A percentile compares a stretch with the other conserved stretches of the same genome.
phyloP scores from a whole-genome alignment of 2,113 vertebrate genomes.

The Rhadina sibilatrix region DNA sequence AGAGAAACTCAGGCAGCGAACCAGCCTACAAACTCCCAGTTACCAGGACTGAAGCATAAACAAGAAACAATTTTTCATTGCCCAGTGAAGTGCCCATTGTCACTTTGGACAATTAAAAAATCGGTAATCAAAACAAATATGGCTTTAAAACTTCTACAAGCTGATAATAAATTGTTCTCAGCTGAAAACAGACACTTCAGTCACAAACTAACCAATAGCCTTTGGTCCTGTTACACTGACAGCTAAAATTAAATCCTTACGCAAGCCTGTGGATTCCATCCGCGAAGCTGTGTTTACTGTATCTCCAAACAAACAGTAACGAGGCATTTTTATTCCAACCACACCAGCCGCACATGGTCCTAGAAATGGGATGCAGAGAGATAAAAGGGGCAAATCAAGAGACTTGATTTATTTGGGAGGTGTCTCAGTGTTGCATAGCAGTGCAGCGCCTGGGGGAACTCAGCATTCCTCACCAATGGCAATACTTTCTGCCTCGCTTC shows the following conservation, averaged over 20 bases:
- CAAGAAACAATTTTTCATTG: neutral
- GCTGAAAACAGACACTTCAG: conserved; percentile 21
- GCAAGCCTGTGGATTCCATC: conserved; percentile 95
- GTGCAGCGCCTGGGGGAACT: neutral
- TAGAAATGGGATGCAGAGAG: conserved; percentile 33
- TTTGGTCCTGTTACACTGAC: neutral
- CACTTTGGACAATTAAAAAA: neutral
- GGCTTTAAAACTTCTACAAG: neutral
- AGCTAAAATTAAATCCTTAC: conserved; percentile 75
- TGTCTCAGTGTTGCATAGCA: neutral
- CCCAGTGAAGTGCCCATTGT: neutral
- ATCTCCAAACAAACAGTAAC: conserved; percentile 94
- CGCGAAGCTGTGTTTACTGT: conserved; percentile 94
- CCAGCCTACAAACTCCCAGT: neutral
- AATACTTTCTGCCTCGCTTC: neutral
- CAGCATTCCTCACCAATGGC: neutral
- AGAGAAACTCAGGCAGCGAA: neutral
- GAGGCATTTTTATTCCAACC: conserved; percentile 96
- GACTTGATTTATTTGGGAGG: neutral
- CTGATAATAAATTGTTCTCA: conserved; percentile 3
- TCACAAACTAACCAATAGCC: neutral
- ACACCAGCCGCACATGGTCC: conserved; percentile 94
- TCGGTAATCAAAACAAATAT: neutral
- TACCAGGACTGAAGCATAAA: neutral
- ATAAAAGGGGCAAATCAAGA: neutral